Base-by-base conservation (phyloP, 2,797 vertebrate genomes). In the Bovichtus diacanthus region DNA sequence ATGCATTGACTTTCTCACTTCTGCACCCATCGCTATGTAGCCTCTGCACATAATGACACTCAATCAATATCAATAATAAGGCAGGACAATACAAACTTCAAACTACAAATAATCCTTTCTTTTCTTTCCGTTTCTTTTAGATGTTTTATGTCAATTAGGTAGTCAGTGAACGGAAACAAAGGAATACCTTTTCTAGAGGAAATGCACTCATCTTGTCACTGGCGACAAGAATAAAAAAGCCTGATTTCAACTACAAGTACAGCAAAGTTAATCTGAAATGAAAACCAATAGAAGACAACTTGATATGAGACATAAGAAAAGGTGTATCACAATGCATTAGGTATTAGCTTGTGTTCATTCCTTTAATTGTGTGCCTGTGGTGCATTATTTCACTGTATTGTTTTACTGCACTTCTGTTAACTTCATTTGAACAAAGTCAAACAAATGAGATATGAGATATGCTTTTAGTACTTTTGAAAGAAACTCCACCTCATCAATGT, bases 21-120 rank as follows among this genome's bases (percentile, higher is more conserved):
- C 16, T 19, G 51, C 59, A 63, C 47, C 53, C 64, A 44, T 72
- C 70, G 54, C 31, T 61, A 18, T 21, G 58, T 54, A 66, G 69
- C 49, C 43, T 75, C 36, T 80, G 3, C 39, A 34, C 44, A 43
- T 56, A 34, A 73, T 78, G 71, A 71, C 49, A 74, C 69, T 69
- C 19, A 74, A 47, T 85, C 46, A 68, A 70, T 78, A 80, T 53
- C 66, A 75, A 64, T 79, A 78, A 87, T 66, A 38, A 66, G 43
- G 39, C 54, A 62, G 2, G 0, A 7, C 43, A 58, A 31, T 44
- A 46, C 23, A 75, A 82, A 78, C 67, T 7, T 61, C 23, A 80
- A 74, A 71, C 55, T 55, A 39, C 60, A 70, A 74, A 70, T 50
- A 78, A 80, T 73, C n/a, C n/a, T n/a, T n/a, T n/a, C n/a, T n/a